Conservation (phyloP, 2,888 invertebrate species). For the Amblyjoppa fuscipennis region DNA sequence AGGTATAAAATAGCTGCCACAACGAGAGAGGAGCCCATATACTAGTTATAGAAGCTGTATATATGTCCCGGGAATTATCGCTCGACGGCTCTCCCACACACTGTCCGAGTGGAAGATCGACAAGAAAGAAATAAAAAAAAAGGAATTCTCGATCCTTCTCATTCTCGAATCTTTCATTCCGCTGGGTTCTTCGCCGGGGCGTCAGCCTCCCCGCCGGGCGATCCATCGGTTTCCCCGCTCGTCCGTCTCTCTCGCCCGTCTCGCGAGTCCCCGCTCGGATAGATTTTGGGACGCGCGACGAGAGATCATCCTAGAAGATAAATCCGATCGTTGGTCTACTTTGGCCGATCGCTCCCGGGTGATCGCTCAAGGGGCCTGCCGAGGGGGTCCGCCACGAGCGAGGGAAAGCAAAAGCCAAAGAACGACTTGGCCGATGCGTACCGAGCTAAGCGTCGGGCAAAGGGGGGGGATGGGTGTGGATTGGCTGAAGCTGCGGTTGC, state of each 20-base stretch:
- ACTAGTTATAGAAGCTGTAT: constrained; percentile 40
- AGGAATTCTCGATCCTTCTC: constrained; percentile 53
- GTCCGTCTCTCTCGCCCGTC: constrained; percentile 68
- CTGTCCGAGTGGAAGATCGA: constrained; percentile 57
- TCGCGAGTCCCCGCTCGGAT: constrained; percentile 61
- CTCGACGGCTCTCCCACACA: constrained; percentile 62
- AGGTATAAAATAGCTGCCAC: constrained; percentile 57
- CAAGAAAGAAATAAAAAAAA: constrained; percentile 41
- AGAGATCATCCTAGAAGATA: constrained; percentile 68
- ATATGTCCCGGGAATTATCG: constrained; percentile 61
- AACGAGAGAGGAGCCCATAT: constrained; percentile 30
- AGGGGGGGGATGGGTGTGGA: constrained; percentile 5
- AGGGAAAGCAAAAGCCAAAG: constrained; percentile 53
- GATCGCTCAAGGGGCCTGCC: constrained; percentile 62
- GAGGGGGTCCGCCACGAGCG: constrained; percentile 39
- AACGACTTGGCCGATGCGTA: neutral
- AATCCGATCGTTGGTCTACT: constrained; percentile 72
- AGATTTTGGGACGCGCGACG: constrained; percentile 36
- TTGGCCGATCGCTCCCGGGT: constrained; percentile 70
- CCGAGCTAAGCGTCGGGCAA: neutral
- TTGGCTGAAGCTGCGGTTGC: constrained; percentile 21
- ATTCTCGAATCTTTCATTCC: constrained; percentile 56
- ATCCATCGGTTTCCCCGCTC: constrained; percentile 56
- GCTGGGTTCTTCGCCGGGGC: constrained; percentile 39
- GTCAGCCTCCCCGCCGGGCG: constrained; percentile 61